These are phyloP conservation scores for Petrophora chlorosata DNA, from an alignment of 2,888 invertebrate species.

Conservation along the genomic window DNA sequence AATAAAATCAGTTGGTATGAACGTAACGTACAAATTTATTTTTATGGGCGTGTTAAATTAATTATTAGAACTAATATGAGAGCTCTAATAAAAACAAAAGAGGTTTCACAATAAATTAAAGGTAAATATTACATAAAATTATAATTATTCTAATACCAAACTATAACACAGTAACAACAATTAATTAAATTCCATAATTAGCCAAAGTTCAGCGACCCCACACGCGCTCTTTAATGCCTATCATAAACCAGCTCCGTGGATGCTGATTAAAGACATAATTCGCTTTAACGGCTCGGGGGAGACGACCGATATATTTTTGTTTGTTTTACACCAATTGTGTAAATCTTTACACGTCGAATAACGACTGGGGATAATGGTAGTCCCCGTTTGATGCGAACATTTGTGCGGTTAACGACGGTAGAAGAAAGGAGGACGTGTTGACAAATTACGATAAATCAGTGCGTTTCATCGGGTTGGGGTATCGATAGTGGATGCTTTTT, in stretches of 20 bases:
- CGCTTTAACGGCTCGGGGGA: slow-evolving; percentile 48
- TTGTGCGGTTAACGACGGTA: slow-evolving; percentile 29
- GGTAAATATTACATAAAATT: not conserved
- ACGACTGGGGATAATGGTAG: slow-evolving; percentile 38
- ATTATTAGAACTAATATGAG: not conserved
- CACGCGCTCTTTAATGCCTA: slow-evolving; percentile 60
- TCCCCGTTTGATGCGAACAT: slow-evolving; percentile 46
- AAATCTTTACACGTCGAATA: slow-evolving; percentile 51
- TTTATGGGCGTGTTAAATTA: too few relatives aligned
- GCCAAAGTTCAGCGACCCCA: slow-evolving; percentile 62
- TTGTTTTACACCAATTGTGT: slow-evolving; percentile 58
- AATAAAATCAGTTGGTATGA: too few relatives aligned
- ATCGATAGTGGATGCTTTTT: too few relatives aligned
- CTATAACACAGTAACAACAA: slow-evolving; percentile 18
- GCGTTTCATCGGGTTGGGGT: not conserved
- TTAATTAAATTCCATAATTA: slow-evolving; percentile 32
- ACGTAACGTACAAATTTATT: too few relatives aligned
- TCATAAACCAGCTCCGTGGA: slow-evolving; percentile 64
- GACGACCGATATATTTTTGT: slow-evolving; percentile 53
- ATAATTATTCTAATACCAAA: slow-evolving; percentile 11
- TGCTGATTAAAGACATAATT: slow-evolving; percentile 65
- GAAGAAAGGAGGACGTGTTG: slow-evolving; percentile 29
- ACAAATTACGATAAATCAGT: slow-evolving; percentile 15
- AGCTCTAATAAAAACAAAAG: not conserved
- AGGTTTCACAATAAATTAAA: not conserved